These are phyloP conservation scores for Meiosimyza platycephala DNA, from an alignment of 2,888 invertebrate genomes.

Conservation along the genomic window DNA sequence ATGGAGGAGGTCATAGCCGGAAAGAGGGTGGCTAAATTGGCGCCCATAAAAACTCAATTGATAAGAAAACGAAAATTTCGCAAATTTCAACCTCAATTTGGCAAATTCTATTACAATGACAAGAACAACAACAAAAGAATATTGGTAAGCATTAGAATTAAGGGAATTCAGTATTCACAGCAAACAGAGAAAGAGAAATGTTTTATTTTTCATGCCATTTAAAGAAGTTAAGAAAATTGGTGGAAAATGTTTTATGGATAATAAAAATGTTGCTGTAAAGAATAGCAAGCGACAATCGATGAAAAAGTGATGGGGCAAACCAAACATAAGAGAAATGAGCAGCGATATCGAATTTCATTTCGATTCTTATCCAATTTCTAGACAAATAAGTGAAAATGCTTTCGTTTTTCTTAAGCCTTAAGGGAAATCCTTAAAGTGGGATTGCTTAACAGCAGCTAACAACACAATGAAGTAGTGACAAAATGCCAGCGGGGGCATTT, in stretches of 20 bases:
- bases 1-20: neutral
- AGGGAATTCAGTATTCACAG: too few species aligned
- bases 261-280: conserved; percentile 35
- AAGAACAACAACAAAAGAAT: conserved; percentile 46
- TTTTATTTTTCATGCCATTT: too few species aligned
- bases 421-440: neutral
- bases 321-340: conserved; percentile 57
- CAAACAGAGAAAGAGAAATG: too few species aligned
- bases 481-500: too few species aligned
- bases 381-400: conserved; percentile 63
- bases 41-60: conserved; percentile 45
- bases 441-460: too few species aligned
- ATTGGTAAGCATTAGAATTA: neutral
- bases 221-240: conserved; percentile 48
- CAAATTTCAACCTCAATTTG: conserved; percentile 64
- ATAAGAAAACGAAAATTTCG: conserved; percentile 42
- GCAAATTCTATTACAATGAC: conserved; percentile 64
- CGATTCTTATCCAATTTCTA: conserved; percentile 66
- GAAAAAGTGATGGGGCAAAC: conserved; percentile 37
- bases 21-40: conserved; percentile 28
- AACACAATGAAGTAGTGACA: neutral
- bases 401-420: conserved; percentile 40
- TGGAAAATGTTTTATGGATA: conserved; percentile 58
- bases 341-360: conserved; percentile 65
- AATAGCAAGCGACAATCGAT: conserved; percentile 4